These are phyloP conservation scores for Ascidia mentula DNA, from an alignment of 23 tunicate genomes.

Conservation along the genomic window DNA sequence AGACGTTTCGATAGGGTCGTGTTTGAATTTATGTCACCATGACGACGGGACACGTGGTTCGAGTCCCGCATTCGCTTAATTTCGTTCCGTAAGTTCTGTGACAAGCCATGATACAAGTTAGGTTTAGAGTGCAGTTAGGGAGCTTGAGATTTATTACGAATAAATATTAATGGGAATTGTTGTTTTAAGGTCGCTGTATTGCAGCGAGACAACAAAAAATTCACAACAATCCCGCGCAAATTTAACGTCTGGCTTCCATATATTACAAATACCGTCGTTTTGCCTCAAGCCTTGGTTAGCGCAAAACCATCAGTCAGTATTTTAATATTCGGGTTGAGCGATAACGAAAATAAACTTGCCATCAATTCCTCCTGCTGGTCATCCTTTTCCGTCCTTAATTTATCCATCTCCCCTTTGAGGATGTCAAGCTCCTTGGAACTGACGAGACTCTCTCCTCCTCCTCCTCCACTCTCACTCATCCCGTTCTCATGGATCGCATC, in stretches of 20 bases:
- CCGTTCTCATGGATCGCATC: constrained; percentile 16
- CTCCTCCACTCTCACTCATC: not conserved
- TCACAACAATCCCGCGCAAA: too few relatives aligned
- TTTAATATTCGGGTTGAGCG: too few relatives aligned
- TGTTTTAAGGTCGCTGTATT: too few relatives aligned
- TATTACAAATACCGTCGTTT: too few relatives aligned
- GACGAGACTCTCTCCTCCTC: not conserved
- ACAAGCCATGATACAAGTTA: too few relatives aligned
- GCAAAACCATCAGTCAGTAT: too few relatives aligned
- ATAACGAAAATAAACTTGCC: constrained; percentile 38
- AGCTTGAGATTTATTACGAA: too few relatives aligned
- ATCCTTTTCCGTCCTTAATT: constrained; percentile 20
- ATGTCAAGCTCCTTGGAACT: constrained; percentile 31
- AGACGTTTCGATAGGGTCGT: constrained; percentile 34
- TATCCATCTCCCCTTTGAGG: constrained; percentile 14
- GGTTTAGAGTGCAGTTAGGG: too few relatives aligned
- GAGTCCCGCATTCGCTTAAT: constrained; percentile 50
- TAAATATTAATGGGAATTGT: too few relatives aligned
- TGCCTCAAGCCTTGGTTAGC: too few relatives aligned
- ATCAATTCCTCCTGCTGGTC: constrained; percentile 33
- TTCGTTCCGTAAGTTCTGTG: constrained; percentile 71
- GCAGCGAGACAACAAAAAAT: too few relatives aligned
- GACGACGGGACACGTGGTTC: not conserved
- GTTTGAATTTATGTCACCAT: constrained; percentile 56
- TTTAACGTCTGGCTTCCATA: too few relatives aligned